Percentiles rank a stretch among this genome's conserved stretches.
Conservation (phyloP, 2,113 vertebrate genomes). For the Spilogale gracilis region DNA sequence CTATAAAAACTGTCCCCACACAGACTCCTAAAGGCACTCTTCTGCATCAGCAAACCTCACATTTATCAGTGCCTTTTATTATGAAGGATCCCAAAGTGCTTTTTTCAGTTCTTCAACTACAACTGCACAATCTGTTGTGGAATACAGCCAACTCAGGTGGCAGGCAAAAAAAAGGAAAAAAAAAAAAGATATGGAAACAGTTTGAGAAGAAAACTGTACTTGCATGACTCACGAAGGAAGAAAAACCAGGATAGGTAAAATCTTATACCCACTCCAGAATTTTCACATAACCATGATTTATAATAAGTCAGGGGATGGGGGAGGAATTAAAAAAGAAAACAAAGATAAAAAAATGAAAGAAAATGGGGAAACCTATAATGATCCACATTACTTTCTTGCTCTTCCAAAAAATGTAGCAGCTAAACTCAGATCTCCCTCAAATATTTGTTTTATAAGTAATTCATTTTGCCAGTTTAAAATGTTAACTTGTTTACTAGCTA, state of each 20-base stretch:
- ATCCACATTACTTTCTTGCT: not conserved
- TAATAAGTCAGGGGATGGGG: not conserved
- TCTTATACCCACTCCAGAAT: slow-evolving; percentile 42
- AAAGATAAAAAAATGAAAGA: not conserved
- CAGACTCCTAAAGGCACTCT: slow-evolving; percentile 56
- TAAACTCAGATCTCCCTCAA: slow-evolving; percentile 76
- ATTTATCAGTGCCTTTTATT: slow-evolving; percentile 64
- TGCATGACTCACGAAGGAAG: not conserved
- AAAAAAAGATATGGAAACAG: not conserved
- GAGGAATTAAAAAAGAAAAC: not conserved
- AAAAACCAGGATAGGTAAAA: slow-evolving; percentile 37
- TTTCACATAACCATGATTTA: slow-evolving; percentile 53
- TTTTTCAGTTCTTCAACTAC: slow-evolving; percentile 39
- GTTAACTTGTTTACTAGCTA: slow-evolving; percentile 59
- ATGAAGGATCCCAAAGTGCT: slow-evolving; percentile 88
- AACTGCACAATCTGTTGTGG: not conserved
- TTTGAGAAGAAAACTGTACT: slow-evolving; percentile 37
- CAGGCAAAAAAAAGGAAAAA: not conserved
- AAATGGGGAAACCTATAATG: slow-evolving; percentile 7
- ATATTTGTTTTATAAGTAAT: slow-evolving; percentile 60
- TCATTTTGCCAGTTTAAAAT: slow-evolving; percentile 66
- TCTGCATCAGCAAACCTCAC: slow-evolving; percentile 36
- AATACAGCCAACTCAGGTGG: slow-evolving; percentile 28
- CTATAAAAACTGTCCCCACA: slow-evolving; percentile 62
- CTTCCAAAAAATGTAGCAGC: slow-evolving; percentile 58